Evolutionary conservation across 1,140 invertebrate species (phyloP).

Genomic region (Ceratitis capitata): DNA sequence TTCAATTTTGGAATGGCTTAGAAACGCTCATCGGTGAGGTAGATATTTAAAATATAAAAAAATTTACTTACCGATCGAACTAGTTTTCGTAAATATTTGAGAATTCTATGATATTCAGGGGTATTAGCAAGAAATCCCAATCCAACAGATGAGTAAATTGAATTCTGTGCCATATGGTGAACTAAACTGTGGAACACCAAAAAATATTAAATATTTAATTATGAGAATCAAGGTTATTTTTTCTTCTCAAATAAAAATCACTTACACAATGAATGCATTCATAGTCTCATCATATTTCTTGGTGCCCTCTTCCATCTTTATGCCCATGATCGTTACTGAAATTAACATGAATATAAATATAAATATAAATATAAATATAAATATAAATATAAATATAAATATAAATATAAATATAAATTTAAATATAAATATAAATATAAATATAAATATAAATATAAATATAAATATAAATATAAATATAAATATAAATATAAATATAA

Average conservation of each 20-base stretch:
- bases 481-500: no score
- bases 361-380: no score
- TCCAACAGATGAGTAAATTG: background rate
- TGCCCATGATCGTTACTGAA: slow-evolving; percentile 20
- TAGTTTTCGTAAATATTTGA: background rate
- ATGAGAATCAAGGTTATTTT: no score
- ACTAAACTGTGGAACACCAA: background rate
- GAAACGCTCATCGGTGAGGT: no score
- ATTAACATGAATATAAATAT: no score
- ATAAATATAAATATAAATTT: no score
- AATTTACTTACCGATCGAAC: background rate
- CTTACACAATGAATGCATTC: background rate
- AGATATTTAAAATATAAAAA: no score
- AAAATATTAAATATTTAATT: background rate
- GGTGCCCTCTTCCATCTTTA: background rate
- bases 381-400: no score
- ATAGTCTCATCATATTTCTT: background rate
- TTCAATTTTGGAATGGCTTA: no score
- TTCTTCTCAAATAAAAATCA: background rate
- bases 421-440: no score
- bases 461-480: no score
- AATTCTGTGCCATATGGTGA: background rate
- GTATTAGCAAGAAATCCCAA: background rate
- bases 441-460: no score
- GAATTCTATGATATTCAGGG: background rate